These are phyloP conservation scores for Lates calcarifer DNA, from an alignment of 2,113 vertebrate genomes.

Conservation along the genomic window DNA sequence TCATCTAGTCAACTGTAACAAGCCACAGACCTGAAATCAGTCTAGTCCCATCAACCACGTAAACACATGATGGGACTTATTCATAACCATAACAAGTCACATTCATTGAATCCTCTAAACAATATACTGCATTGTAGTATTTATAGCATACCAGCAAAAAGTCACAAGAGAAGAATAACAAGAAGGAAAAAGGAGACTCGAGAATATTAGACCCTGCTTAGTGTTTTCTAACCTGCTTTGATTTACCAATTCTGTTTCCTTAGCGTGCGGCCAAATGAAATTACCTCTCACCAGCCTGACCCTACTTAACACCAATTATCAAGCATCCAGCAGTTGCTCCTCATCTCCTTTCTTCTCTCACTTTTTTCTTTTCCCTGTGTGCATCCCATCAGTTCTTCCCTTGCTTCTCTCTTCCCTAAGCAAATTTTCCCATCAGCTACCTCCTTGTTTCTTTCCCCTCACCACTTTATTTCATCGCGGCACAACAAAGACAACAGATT, in stretches of 20 bases:
- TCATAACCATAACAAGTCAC: not conserved
- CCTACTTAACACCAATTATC: slow-evolving; percentile 59
- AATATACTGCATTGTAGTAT: not conserved
- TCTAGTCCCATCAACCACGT: not conserved
- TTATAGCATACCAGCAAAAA: not conserved
- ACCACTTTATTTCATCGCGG: not conserved
- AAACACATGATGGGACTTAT: too few relatives aligned
- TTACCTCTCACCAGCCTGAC: slow-evolving; percentile 44
- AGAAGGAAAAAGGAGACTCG: not conserved
- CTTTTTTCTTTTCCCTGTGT: not conserved
- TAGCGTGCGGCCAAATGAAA: slow-evolving; percentile 42
- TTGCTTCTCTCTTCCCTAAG: not conserved
- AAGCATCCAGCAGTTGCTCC: slow-evolving; percentile 36
- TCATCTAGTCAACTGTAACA: not conserved
- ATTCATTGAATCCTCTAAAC: not conserved
- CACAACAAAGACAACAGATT: not conserved
- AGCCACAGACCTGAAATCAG: not conserved
- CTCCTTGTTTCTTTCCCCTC: not conserved
- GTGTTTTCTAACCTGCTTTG: slow-evolving; percentile 27
- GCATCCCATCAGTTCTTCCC: not conserved
- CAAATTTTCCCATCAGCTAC: not conserved
- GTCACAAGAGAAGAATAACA: not conserved
- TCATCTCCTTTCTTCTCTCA: not conserved
- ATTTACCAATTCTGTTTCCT: slow-evolving; percentile 39
- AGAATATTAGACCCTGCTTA: slow-evolving; percentile 2